Percentiles rank a stretch among this genome's conserved stretches.
These are phyloP conservation scores for Pelobates fuscus DNA, from an alignment of 2,113 vertebrate species.

Conservation along the genomic window DNA sequence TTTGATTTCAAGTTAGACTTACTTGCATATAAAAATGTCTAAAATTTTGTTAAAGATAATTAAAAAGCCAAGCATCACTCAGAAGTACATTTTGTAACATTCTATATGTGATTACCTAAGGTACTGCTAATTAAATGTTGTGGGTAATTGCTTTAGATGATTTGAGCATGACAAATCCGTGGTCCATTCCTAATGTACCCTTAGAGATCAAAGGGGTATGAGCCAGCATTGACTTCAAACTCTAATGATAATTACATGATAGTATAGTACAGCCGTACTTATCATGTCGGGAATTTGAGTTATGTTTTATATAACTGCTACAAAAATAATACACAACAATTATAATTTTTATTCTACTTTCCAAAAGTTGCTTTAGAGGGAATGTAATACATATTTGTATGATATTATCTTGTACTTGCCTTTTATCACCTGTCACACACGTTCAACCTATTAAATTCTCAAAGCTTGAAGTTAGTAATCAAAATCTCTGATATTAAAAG, in stretches of 20 bases:
- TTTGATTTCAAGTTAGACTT: conserved; percentile 77
- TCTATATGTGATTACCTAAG: conserved; percentile 69
- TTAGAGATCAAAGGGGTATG: conserved; percentile 25
- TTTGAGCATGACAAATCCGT: conserved; percentile 50
- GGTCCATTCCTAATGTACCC: conserved; percentile 31
- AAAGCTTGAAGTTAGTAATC: conserved; percentile 21
- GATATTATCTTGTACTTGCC: background rate
- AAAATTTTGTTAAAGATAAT: conserved; percentile 94
- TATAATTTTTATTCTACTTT: conserved; percentile 29
- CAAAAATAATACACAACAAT: conserved; percentile 37
- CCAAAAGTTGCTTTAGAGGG: conserved; percentile 34
- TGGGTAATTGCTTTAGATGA: conserved; percentile 62
- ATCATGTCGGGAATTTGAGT: conserved; percentile 17
- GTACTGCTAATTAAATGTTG: conserved; percentile 75
- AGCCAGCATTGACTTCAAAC: conserved; percentile 18
- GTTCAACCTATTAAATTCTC: conserved; percentile 34
- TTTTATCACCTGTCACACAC: conserved; percentile 24
- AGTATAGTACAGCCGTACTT: conserved; percentile 11
- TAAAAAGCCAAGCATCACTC: conserved; percentile 74
- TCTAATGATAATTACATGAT: conserved; percentile 41
- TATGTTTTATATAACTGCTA: conserved; percentile 12
- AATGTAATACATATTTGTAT: conserved; percentile 11
- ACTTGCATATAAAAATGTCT: conserved; percentile 82
- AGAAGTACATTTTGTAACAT: conserved; percentile 68
- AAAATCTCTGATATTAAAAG: conserved; percentile 30